Percentiles rank a stretch among this genome's conserved stretches.
Evolutionary conservation across 2,888 invertebrate genomes (phyloP).

Genomic region (Ophioninae sp.): DNA sequence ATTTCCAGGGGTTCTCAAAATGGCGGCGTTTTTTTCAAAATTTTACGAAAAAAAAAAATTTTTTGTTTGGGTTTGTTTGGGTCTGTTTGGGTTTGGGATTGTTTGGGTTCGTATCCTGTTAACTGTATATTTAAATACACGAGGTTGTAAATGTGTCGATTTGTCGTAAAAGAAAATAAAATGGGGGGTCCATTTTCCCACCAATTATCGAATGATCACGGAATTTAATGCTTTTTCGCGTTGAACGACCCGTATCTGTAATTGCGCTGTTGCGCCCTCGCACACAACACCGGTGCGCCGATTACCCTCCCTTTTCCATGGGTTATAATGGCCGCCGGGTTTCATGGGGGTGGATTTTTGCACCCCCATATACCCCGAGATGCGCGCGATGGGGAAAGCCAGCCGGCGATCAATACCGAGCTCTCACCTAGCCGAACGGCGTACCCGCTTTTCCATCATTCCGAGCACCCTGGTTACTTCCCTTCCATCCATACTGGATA

Average conservation of each 20-base stretch:
- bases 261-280: not conserved
- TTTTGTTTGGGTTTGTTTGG: too few relatives aligned
- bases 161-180: too few relatives aligned
- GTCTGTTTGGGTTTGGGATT: too few relatives aligned
- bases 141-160: too few relatives aligned
- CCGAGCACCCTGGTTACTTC: not conserved
- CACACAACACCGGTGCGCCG: not conserved
- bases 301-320: conserved; percentile 53
- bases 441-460: conserved; percentile 58
- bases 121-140: too few relatives aligned
- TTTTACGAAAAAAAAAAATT: too few relatives aligned
- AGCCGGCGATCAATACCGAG: conserved; percentile 72
- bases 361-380: conserved; percentile 72
- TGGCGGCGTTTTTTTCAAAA: not conserved
- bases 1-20: not conserved
- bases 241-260: conserved; percentile 1
- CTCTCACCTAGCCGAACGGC: conserved; percentile 38
- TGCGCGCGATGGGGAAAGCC: conserved; percentile 68
- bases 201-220: not conserved
- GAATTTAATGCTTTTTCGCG: conserved; percentile 1
- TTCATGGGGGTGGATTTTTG: conserved; percentile 65
- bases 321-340: conserved; percentile 61
- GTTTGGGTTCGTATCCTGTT: too few relatives aligned
- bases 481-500: too few relatives aligned
- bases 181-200: too few relatives aligned